Evolutionary conservation across 2,888 invertebrate species (phyloP).

Genomic region (Acanthopleura granulata): DNA sequence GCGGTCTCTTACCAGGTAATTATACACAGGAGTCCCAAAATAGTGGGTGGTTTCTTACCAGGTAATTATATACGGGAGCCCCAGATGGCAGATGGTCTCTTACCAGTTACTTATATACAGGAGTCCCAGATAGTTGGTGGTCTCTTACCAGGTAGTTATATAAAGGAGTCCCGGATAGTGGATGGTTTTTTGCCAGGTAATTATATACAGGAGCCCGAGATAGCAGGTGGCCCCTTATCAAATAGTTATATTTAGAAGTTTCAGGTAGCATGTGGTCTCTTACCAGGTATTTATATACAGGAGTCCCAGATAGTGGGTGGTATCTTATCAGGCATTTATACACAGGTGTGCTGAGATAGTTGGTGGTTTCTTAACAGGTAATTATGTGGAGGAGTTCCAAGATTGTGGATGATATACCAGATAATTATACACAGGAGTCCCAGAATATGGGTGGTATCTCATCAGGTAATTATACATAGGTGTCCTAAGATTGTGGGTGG

Average conservation of each 20-base stretch:
- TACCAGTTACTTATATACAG: constrained; percentile 69
- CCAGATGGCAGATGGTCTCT: constrained; percentile 61
- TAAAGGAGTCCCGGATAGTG: constrained; percentile 65
- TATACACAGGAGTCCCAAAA: constrained; percentile 66
- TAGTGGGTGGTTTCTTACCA: constrained; percentile 62
- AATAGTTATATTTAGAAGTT: constrained; percentile 67
- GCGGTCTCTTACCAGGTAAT: too few relatives aligned
- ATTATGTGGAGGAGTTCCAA: too few relatives aligned
- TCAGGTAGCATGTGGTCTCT: constrained; percentile 60
- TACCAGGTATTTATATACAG: constrained; percentile 65
- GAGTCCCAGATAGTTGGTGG: constrained; percentile 63
- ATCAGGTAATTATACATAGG: constrained; percentile 66
- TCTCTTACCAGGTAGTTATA: constrained; percentile 68
- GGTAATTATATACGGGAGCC: constrained; percentile 66
- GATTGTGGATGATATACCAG: too few relatives aligned
- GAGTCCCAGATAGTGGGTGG: constrained; percentile 64
- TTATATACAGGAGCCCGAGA: constrained; percentile 60
- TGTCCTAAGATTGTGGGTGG: constrained; percentile 66
- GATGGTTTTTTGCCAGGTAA: constrained; percentile 65
- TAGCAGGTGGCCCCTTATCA: constrained; percentile 62
- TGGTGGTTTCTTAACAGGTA: constrained; percentile 66
- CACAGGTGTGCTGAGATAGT: constrained; percentile 66
- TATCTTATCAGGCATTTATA: constrained; percentile 63
- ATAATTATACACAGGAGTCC: constrained; percentile 49
- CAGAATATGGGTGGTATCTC: constrained; percentile 61